Conservation (phyloP, 2,888 invertebrate species). For the Macrosiphum euphorbiae region DNA sequence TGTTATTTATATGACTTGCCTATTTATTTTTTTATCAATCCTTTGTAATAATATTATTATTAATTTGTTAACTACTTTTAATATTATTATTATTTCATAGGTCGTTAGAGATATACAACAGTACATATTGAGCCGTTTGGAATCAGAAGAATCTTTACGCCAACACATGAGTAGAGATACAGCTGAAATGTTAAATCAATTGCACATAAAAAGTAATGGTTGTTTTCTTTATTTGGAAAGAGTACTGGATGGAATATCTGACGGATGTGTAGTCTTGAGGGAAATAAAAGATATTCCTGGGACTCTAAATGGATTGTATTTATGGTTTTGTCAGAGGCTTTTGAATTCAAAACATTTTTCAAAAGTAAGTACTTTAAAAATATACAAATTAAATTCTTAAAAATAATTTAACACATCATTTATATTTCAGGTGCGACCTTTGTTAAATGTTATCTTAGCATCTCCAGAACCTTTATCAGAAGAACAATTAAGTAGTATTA, state of each 20-base stretch:
- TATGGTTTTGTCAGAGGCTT: slow-evolving; percentile 94
- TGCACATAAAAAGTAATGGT: slow-evolving; percentile 96
- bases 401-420: neutral
- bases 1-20: neutral
- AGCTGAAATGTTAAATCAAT: slow-evolving; percentile 93
- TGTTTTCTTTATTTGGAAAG: slow-evolving; percentile 90
- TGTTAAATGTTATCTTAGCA: slow-evolving; percentile 89
- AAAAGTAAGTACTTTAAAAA: slow-evolving; percentile 74
- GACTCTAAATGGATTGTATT: slow-evolving; percentile 92
- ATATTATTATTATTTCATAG: slow-evolving; percentile 71
- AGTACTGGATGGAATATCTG: slow-evolving; percentile 91
- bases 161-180: slow-evolving; percentile 92
- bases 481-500: slow-evolving; percentile 84
- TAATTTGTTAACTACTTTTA: neutral
- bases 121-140: slow-evolving; percentile 90
- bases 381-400: neutral
- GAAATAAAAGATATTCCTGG: slow-evolving; percentile 95
- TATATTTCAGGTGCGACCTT: slow-evolving; percentile 75
- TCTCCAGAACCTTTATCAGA: slow-evolving; percentile 88
- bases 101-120: slow-evolving; percentile 96
- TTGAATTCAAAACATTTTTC: slow-evolving; percentile 91
- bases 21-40: neutral
- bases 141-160: slow-evolving; percentile 88
- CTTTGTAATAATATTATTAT: neutral
- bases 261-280: slow-evolving; percentile 90